A percentile compares a stretch with the other conserved stretches of the same genome.
Conservation (phyloP, 1,140 invertebrate genomes). For the Triops cancriformis region DNA sequence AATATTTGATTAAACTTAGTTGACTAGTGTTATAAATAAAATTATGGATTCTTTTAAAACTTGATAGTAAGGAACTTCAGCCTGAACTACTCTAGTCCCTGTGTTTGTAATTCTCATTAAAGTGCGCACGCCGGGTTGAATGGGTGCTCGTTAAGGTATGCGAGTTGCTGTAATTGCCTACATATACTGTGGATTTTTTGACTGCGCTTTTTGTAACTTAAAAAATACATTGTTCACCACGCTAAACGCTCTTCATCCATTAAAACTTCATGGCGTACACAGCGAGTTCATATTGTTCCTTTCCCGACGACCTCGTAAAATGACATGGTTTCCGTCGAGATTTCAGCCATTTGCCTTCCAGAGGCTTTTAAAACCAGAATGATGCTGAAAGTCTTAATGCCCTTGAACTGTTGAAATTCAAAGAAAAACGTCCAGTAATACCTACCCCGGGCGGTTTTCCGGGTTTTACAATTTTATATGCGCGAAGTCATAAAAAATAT, state of each 20-base stretch:
- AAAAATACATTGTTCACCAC: conserved; percentile 12
- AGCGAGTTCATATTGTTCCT: no score
- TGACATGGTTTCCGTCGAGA: no score
- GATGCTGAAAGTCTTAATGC: no score
- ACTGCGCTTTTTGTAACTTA: conserved; percentile 14
- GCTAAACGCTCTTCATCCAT: not conserved
- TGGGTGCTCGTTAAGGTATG: not conserved
- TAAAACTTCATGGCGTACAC: no score
- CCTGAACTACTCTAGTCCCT: conserved; percentile 2
- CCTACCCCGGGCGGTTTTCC: no score
- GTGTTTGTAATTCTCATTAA: not conserved
- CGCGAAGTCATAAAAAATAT: no score
- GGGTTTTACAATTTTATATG: no score
- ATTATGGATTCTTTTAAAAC: not conserved
- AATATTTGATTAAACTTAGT: not conserved
- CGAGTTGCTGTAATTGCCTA: conserved; percentile 10
- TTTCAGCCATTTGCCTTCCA: no score
- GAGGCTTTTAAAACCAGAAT: no score
- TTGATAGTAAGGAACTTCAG: not conserved
- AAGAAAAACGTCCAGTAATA: no score
- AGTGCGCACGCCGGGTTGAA: not conserved
- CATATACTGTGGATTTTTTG: conserved; percentile 7
- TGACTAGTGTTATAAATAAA: not conserved
- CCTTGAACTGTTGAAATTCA: no score
- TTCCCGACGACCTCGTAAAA: no score